These are phyloP conservation scores for Subanguina moxae DNA, from an alignment of 1,140 invertebrate genomes.

Conservation along the genomic window DNA sequence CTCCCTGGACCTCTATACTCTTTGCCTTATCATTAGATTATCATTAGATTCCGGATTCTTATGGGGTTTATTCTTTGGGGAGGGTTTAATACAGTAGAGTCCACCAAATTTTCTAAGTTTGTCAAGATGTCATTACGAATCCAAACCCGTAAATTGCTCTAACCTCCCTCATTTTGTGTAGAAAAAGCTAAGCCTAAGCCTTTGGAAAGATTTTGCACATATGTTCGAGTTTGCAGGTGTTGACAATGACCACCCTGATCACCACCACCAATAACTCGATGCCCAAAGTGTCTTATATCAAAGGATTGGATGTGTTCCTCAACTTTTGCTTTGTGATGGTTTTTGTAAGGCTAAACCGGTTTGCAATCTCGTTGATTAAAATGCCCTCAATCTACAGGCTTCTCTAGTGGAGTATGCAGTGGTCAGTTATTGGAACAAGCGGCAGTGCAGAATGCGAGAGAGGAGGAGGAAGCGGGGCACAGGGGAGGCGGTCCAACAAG, in stretches of 20 bases:
- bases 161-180: too few relatives aligned
- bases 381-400: slow-evolving; percentile 9
- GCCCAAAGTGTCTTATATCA: slow-evolving; percentile 59
- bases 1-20: too few relatives aligned
- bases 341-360: slow-evolving; percentile 47
- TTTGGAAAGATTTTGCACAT: too few relatives aligned
- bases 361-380: neutral
- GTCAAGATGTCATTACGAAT: too few relatives aligned
- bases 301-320: slow-evolving; percentile 59
- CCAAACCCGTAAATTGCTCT: too few relatives aligned
- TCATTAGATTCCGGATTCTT: too few relatives aligned
- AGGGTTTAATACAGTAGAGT: too few relatives aligned
- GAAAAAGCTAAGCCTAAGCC: too few relatives aligned
- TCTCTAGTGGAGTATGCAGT: slow-evolving; percentile 60
- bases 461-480: slow-evolving; percentile 15
- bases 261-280: slow-evolving; percentile 60
- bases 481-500: neutral
- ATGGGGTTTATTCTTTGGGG: too few relatives aligned
- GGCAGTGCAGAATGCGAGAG: slow-evolving; percentile 47
- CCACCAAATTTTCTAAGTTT: neutral
- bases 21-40: too few relatives aligned
- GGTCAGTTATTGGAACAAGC: slow-evolving; percentile 57
- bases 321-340: slow-evolving; percentile 61
- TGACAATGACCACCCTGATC: slow-evolving; percentile 60
- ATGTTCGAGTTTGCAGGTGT: slow-evolving; percentile 40